Evolutionary conservation across 2,888 invertebrate genomes (phyloP).

Genomic region (Caenorhabditis sp.): DNA sequence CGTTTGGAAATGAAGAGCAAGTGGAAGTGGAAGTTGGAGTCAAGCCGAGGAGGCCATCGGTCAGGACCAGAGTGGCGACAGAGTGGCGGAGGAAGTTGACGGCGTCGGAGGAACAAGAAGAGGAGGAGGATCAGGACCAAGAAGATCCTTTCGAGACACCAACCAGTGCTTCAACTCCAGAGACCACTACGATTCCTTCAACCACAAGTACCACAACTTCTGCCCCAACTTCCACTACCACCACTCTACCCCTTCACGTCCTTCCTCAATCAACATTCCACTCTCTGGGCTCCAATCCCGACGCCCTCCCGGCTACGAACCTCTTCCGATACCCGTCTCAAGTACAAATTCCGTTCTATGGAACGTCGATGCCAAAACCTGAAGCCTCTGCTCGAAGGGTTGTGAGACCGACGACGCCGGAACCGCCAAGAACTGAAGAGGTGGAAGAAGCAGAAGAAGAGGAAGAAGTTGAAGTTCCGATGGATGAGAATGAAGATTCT

Average conservation of each 20-base stretch:
- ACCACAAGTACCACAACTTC: neutral
- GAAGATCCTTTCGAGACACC: neutral
- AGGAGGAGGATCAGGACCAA: neutral
- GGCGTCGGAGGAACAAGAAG: too few species aligned
- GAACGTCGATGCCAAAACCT: neutral
- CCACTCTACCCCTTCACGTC: slow-evolving; percentile 10
- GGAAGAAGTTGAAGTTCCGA: neutral
- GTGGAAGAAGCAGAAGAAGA: slow-evolving; percentile 9
- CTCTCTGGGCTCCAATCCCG: slow-evolving; percentile 28
- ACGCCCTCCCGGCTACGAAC: slow-evolving; percentile 9
- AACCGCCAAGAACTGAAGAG: slow-evolving; percentile 20
- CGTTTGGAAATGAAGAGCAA: neutral
- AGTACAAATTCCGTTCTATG: slow-evolving; percentile 38
- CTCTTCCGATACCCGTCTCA: slow-evolving; percentile 34
- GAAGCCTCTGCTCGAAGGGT: too few species aligned
- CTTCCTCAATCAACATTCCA: slow-evolving; percentile 23
- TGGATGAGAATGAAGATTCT: neutral
- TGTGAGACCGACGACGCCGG: slow-evolving; percentile 24
- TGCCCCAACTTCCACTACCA: neutral
- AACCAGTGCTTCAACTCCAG: neutral
- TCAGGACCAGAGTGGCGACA: too few species aligned
- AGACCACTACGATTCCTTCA: neutral
- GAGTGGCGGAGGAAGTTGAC: too few species aligned
- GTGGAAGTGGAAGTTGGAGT: too few species aligned
- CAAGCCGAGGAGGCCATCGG: too few species aligned